Conservation (phyloP, 2,888 invertebrate species). For the Yponomeuta cagnagella region DNA sequence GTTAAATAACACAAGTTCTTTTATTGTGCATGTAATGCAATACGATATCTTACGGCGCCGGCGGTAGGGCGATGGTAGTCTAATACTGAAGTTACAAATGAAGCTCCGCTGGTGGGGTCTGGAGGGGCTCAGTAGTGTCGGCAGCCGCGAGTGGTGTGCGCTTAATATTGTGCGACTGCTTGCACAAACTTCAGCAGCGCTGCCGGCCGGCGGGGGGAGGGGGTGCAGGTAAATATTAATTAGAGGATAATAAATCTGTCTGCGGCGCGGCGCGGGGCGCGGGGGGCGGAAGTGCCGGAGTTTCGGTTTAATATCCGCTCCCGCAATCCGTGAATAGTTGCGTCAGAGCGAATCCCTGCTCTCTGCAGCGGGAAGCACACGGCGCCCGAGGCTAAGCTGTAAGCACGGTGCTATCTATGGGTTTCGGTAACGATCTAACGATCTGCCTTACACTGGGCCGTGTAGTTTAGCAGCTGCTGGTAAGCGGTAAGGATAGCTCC, state of each 20-base stretch:
- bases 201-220: background rate
- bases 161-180: slow-evolving; percentile 16
- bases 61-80: background rate
- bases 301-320: slow-evolving; percentile 39
- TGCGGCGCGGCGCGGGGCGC: slow-evolving; percentile 19
- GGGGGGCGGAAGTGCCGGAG: slow-evolving; percentile 17
- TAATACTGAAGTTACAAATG: background rate
- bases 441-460: no score
- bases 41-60: no score
- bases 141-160: background rate
- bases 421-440: no score
- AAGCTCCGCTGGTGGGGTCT: background rate
- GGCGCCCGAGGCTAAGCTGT: no score
- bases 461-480: no score
- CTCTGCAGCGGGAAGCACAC: background rate
- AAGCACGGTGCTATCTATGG: no score
- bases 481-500: no score
- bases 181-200: background rate
- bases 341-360: background rate
- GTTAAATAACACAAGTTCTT: no score
- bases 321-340: background rate
- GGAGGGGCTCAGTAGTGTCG: background rate
- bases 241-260: slow-evolving; percentile 38
- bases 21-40: no score
- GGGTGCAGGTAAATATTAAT: slow-evolving; percentile 40